phyloP scores from a whole-genome alignment of 2,797 vertebrate genomes.

The Decapterus maruadsi region DNA sequence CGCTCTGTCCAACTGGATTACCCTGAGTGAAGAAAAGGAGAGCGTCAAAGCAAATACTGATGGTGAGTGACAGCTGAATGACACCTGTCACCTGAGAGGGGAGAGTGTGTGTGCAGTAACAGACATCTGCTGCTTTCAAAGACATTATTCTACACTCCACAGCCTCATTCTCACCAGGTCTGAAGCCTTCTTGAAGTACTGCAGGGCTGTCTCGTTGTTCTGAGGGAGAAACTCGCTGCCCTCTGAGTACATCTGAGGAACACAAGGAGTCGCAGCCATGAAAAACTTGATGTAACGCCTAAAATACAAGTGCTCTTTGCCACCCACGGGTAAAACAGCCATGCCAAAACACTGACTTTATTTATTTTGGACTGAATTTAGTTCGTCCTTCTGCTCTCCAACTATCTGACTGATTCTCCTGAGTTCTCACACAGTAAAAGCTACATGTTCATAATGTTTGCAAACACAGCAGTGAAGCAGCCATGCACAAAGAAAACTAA shows the following conservation, averaged over 20 bases:
- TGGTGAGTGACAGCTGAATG: neutral
- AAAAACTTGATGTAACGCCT: neutral
- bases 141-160: too few relatives aligned
- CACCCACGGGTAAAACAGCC: neutral
- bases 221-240: constrained; percentile 95
- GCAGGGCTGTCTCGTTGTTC: constrained; percentile 97
- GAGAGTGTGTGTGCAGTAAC: neutral
- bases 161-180: constrained; percentile 89
- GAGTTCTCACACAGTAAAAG: neutral
- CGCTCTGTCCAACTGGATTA: constrained; percentile 98
- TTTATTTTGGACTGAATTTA: constrained; percentile 27
- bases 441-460: constrained; percentile 18
- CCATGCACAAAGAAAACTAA: neutral
- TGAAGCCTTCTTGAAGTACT: constrained; percentile 98
- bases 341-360: constrained; percentile 1
- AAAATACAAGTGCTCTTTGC: constrained; percentile 8
- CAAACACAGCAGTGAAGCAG: constrained; percentile 35
- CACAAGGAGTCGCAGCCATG: neutral
- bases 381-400: constrained; percentile 9
- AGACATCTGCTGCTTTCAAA: neutral
- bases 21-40: constrained; percentile 83
- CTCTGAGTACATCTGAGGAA: constrained; percentile 96
- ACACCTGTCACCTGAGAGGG: neutral
- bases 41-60: neutral
- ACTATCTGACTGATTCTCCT: neutral